Evolutionary conservation across 2,888 invertebrate species (phyloP).

Genomic region (Rambutsinella grinnellia): DNA sequence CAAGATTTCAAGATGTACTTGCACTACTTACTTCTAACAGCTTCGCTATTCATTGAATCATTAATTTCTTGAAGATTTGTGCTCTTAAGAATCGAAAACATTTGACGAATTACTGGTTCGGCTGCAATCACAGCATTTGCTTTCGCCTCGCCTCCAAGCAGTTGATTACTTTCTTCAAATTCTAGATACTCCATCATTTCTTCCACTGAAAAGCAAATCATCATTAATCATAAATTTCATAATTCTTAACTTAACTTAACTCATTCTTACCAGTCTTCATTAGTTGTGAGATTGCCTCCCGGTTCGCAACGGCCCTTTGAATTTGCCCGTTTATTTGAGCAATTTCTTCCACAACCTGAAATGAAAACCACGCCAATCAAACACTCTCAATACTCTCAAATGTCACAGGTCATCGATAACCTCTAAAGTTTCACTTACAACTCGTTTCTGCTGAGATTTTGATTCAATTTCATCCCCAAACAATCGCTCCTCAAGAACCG

Average conservation of each 20-base stretch:
- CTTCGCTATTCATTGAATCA: constrained; percentile 63
- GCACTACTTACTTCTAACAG: constrained; percentile 59
- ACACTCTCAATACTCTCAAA: not conserved
- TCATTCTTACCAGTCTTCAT: constrained; percentile 64
- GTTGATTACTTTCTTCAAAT: constrained; percentile 64
- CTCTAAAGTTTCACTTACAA: constrained; percentile 37
- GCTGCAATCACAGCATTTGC: constrained; percentile 65
- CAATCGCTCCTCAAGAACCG: constrained; percentile 55
- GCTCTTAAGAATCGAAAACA: constrained; percentile 60
- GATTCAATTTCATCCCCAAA: constrained; percentile 64
- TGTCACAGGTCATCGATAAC: not conserved
- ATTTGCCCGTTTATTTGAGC: constrained; percentile 65
- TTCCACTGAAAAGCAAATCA: constrained; percentile 58
- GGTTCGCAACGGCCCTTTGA: constrained; percentile 60
- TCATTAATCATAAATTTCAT: not conserved
- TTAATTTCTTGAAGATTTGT: constrained; percentile 60
- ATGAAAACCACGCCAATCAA: not conserved
- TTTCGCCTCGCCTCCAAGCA: constrained; percentile 65
- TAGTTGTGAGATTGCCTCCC: constrained; percentile 59
- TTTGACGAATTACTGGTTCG: constrained; percentile 65
- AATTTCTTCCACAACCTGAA: constrained; percentile 63
- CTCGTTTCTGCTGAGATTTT: constrained; percentile 62
- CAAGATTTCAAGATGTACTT: no score
- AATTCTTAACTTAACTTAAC: not conserved
- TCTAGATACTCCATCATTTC: constrained; percentile 64